A percentile compares a stretch with the other conserved stretches of the same genome.
Evolutionary conservation across 2,888 invertebrate genomes (phyloP).

Genomic region (Tuta absoluta): DNA sequence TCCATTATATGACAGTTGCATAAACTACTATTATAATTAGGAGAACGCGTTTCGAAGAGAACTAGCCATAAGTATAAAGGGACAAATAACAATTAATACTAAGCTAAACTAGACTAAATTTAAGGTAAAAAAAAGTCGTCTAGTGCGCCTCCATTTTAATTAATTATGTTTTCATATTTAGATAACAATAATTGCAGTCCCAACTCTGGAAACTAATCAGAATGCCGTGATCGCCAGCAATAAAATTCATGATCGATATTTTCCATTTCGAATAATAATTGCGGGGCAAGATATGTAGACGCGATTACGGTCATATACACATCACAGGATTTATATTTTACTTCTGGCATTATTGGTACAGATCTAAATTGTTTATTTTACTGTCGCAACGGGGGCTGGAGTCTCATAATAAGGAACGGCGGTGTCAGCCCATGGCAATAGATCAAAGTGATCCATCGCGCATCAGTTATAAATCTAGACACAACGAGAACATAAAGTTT

Average conservation of each 20-base stretch:
- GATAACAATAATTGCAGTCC: background rate
- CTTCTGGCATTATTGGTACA: background rate
- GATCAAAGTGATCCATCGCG: constrained; percentile 46
- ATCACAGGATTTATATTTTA: background rate
- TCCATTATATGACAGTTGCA: too few species aligned
- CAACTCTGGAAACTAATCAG: constrained; percentile 41
- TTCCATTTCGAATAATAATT: constrained; percentile 48
- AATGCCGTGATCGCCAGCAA: constrained; percentile 56
- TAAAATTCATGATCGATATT: constrained; percentile 57
- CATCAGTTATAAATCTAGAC: constrained; percentile 68
- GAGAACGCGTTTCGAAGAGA: too few species aligned
- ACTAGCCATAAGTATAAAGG: too few species aligned
- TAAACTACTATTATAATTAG: too few species aligned
- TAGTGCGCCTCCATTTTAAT: too few species aligned
- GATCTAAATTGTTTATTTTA: constrained; percentile 10
- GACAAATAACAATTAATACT: too few species aligned
- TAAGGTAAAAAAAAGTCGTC: too few species aligned
- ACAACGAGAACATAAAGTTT: constrained; percentile 67
- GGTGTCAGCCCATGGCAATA: constrained; percentile 8
- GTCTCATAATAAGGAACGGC: constrained; percentile 16
- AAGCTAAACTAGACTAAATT: too few species aligned
- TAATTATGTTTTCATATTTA: background rate
- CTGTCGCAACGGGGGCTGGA: background rate
- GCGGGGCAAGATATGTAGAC: constrained; percentile 4
- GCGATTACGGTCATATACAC: background rate